Percentiles rank a stretch among this genome's conserved stretches.
Conservation (phyloP, 2,113 vertebrate genomes). For the Hydrochoerus hydrochaeris region DNA sequence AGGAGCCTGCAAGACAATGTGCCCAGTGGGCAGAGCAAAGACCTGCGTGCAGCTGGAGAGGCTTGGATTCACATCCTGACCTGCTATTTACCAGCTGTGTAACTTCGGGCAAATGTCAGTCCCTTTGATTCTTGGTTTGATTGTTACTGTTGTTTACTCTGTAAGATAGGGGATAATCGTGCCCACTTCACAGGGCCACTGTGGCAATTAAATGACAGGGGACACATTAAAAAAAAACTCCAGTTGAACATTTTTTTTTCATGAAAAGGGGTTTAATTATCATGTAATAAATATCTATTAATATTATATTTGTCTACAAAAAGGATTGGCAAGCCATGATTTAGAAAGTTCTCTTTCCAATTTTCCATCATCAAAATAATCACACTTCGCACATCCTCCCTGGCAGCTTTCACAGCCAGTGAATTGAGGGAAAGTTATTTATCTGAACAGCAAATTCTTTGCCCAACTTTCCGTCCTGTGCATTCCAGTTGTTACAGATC, state of each 20-base stretch:
- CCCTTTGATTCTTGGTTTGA: background rate
- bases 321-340: conserved; percentile 71
- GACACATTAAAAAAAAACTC: background rate
- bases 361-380: conserved; percentile 80
- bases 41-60: background rate
- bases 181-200: background rate
- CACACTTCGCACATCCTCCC: conserved; percentile 77
- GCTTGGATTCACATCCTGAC: background rate
- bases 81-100: background rate
- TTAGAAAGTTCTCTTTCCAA: conserved; percentile 77
- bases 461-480: conserved; percentile 48
- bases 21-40: background rate
- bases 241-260: conserved; percentile 56
- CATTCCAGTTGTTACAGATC: background rate
- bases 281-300: conserved; percentile 78
- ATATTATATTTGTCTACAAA: conserved; percentile 74
- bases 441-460: conserved; percentile 73
- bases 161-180: background rate
- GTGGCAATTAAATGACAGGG: conserved; percentile 34
- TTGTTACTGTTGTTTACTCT: background rate
- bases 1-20: background rate
- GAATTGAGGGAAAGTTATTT: conserved; percentile 74
- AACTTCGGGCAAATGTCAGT: background rate
- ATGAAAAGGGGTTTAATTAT: conserved; percentile 37
- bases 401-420: conserved; percentile 79